These are phyloP conservation scores for Patiria miniata DNA, from an alignment of 35 echinoderm and acorn worm genomes.

Conservation along the genomic window DNA sequence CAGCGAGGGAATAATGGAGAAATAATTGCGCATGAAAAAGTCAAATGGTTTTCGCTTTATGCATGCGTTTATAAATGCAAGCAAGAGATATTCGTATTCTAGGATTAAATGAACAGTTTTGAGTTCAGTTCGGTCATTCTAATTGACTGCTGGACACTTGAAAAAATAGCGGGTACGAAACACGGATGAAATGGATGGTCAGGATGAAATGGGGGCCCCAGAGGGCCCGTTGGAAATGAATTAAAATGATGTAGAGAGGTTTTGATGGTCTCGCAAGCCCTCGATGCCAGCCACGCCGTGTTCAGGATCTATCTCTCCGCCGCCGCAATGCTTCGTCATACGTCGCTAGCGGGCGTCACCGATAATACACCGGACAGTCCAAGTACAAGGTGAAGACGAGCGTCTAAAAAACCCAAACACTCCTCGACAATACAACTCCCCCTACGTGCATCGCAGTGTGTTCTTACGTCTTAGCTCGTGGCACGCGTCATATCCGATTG, in stretches of 20 bases:
- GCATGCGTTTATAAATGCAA: too few species aligned
- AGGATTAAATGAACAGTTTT: too few species aligned
- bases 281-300: not conserved
- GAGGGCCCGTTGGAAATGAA: not conserved
- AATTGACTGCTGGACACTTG: not conserved
- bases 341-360: constrained; percentile 5
- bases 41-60: too few species aligned
- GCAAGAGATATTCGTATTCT: too few species aligned
- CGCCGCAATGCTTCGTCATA: not conserved
- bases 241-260: not conserved
- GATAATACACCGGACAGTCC: not conserved
- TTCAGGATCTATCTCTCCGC: not conserved
- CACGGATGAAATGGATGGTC: not conserved
- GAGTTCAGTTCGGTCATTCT: not conserved
- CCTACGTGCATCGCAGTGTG: not conserved
- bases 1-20: too few species aligned
- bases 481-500: constrained; percentile 19
- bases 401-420: not conserved
- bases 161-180: not conserved
- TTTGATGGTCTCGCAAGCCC: not conserved
- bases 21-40: too few species aligned
- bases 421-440: not conserved
- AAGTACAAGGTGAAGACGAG: constrained; percentile 11
- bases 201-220: not conserved
- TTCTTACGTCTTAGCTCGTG: not conserved